Conservation (phyloP, 2,888 invertebrate genomes). For the Yponomeuta cagnagella region DNA sequence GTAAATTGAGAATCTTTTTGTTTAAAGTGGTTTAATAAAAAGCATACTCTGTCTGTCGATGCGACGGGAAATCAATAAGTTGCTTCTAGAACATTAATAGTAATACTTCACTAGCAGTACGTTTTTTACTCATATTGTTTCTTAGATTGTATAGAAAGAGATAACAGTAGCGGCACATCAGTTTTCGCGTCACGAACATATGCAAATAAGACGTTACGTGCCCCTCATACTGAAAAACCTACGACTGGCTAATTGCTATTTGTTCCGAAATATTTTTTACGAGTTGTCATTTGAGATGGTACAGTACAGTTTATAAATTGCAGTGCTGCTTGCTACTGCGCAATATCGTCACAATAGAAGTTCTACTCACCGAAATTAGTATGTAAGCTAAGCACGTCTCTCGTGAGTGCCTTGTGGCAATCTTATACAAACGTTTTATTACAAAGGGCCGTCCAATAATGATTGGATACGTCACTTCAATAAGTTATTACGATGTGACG, state of each 20-base stretch:
- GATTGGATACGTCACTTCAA: not conserved
- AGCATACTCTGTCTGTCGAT: too few relatives aligned
- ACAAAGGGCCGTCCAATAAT: not conserved
- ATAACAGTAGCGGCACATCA: constrained; percentile 17
- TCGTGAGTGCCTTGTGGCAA: too few relatives aligned
- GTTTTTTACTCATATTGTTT: too few relatives aligned
- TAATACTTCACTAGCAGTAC: too few relatives aligned
- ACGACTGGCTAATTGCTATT: constrained; percentile 7
- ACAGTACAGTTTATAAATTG: not conserved
- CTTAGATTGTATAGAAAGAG: not conserved
- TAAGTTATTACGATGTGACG: not conserved
- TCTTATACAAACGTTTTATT: not conserved
- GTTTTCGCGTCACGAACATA: constrained; percentile 49
- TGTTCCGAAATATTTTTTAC: constrained; percentile 9
- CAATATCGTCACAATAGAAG: not conserved
- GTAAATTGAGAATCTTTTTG: too few relatives aligned
- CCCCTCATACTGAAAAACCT: constrained; percentile 30
- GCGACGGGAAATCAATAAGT: too few relatives aligned
- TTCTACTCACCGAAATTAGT: not conserved
- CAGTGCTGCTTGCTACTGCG: not conserved
- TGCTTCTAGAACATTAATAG: too few relatives aligned
- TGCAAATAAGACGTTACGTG: constrained; percentile 51
- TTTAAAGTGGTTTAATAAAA: too few relatives aligned
- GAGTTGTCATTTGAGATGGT: not conserved
- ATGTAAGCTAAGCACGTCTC: too few relatives aligned